Base-by-base conservation (phyloP, 2,797 vertebrate genomes). In the Vireo griseus region DNA sequence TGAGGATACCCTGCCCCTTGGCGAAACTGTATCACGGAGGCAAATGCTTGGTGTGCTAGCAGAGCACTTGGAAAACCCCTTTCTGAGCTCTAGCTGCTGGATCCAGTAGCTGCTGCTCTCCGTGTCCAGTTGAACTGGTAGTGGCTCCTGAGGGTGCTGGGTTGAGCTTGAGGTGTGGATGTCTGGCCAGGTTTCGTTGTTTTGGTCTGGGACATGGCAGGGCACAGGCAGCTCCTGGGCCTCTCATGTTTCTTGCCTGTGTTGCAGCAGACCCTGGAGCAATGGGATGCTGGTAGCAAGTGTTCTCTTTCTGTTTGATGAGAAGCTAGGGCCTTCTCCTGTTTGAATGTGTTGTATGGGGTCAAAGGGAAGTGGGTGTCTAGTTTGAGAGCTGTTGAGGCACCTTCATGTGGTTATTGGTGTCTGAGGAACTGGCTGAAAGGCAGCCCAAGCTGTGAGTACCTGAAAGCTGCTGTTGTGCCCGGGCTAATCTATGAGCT, bases 391-490 rank as follows among this genome's bases (percentile, higher is more conserved):
- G 61, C 68, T 77, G 20, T 31, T 71, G 48, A 21, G 28, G 22
- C 39, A 67, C 61, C 74, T 80, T 57, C 17, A 1, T 67, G 47
- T 65, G 72, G 72, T 84, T 85, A 29, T 55, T 83, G 55, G 68
- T 58, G 67, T 85, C 71, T 50, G 66, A 89, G 67, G 63, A 71
- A 5, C 69, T 42, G 31, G 42, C 66, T 90, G 63, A 86, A 88
- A 51, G 66, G 28, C 44, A 55, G 55, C 44, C 48, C n/a, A 24
- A 51, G 40, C 62, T 81, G 35, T 45, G 68, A 68, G 55, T 58
- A 44, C 42, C 69, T 96, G 86, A 86, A 93, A 86, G 62, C 81
- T 76, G 55, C 84, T 89, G 22, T 65, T 92, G 83, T 95, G 80
- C 47, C 3, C 19, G 62, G 47, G 28, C 35, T 87, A 13, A 44